These are phyloP conservation scores for Galerucella nymphaeae DNA, from an alignment of 2,888 invertebrate species.

Conservation along the genomic window DNA sequence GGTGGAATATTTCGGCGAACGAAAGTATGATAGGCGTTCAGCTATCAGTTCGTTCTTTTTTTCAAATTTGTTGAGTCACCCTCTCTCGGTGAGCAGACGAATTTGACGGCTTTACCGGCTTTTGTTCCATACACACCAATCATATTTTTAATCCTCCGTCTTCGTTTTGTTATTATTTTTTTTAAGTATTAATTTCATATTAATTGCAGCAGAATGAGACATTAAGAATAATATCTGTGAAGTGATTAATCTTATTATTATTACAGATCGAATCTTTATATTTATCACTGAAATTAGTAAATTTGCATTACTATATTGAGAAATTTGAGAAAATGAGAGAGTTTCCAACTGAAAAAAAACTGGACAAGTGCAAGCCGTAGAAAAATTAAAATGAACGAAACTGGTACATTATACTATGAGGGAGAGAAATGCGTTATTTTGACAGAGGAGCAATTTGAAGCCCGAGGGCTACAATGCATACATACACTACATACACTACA, in stretches of 20 bases:
- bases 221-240: neutral
- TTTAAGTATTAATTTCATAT: conserved; percentile 28
- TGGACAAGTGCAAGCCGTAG: too few relatives aligned
- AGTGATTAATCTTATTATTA: neutral
- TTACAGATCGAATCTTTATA: neutral
- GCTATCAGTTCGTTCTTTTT: conserved; percentile 10
- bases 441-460: too few relatives aligned
- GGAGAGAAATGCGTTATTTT: too few relatives aligned
- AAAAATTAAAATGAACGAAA: too few relatives aligned
- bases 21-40: conserved; percentile 54
- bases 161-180: conserved; percentile 11
- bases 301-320: too few relatives aligned
- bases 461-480: too few relatives aligned
- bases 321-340: too few relatives aligned
- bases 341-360: too few relatives aligned
- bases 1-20: conserved; percentile 4
- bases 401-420: too few relatives aligned
- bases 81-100: conserved; percentile 47
- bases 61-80: conserved; percentile 52
- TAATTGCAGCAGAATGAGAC: conserved; percentile 20
- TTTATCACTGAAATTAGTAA: too few relatives aligned
- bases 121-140: conserved; percentile 50
- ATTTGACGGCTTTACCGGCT: conserved; percentile 48
- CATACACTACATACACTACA: too few relatives aligned
- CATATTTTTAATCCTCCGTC: conserved; percentile 35